Conservation (phyloP, 2,888 invertebrate species). For the Rhogogaster chlorosoma region DNA sequence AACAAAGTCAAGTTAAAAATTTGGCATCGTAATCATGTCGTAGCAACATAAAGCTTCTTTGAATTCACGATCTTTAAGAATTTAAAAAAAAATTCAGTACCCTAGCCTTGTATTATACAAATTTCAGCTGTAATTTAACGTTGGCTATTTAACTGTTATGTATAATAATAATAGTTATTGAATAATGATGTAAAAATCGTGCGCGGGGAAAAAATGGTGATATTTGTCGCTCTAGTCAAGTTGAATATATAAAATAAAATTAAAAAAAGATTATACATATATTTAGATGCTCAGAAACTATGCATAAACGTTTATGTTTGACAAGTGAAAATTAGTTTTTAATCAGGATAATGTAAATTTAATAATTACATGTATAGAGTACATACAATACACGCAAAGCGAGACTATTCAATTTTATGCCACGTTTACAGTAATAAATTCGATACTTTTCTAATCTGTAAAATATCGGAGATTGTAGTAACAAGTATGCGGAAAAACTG, state of each 20-base stretch:
- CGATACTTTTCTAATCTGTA: not conserved
- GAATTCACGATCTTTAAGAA: not conserved
- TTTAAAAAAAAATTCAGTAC: not conserved
- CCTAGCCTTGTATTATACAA: not conserved
- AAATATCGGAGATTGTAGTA: constrained; percentile 6
- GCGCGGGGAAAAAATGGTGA: constrained; percentile 7
- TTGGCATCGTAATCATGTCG: not conserved
- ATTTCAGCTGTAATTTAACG: not conserved
- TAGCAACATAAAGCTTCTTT: not conserved
- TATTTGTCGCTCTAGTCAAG: constrained; percentile 18
- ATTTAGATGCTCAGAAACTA: not conserved
- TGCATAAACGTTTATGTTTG: not conserved
- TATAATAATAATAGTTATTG: not conserved
- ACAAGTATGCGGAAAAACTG: not conserved
- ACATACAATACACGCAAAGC: not conserved
- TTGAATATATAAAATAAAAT: not conserved
- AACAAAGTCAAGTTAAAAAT: not conserved
- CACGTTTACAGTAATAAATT: not conserved
- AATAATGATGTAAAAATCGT: not conserved
- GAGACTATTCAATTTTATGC: not conserved
- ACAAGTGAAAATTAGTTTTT: not conserved
- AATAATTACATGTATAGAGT: not conserved
- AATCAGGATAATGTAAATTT: not conserved
- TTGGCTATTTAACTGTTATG: constrained; percentile 13
- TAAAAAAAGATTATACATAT: not conserved